Conservation (phyloP, 2,888 invertebrate genomes). For the Polydrusus cervinus region DNA sequence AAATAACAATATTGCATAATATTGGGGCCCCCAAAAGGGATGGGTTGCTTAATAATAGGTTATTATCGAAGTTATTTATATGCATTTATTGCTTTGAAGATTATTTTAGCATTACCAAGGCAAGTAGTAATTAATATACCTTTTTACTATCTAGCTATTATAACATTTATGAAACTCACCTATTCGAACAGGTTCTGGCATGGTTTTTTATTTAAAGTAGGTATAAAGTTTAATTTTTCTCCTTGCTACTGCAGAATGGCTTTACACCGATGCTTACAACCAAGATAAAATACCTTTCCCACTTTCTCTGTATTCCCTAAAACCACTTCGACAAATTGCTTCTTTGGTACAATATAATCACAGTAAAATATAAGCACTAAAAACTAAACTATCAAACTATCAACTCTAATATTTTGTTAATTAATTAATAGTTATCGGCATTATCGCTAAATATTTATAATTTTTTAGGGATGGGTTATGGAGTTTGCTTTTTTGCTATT, state of each 20-base stretch:
- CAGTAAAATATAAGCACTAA: neutral
- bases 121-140: neutral
- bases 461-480: no score
- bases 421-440: constrained; percentile 12
- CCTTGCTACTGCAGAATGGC: no score
- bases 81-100: no score
- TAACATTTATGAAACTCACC: constrained; percentile 4
- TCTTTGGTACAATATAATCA: no score
- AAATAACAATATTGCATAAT: neutral
- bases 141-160: neutral
- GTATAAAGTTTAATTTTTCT: no score
- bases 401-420: neutral
- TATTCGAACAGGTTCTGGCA: constrained; percentile 23
- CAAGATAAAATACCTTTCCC: constrained; percentile 1
- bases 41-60: neutral
- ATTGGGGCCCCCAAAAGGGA: neutral
- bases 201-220: no score
- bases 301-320: neutral
- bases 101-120: no score
- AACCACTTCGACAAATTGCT: neutral
- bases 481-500: no score
- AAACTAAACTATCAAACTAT: neutral
- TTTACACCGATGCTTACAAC: neutral
- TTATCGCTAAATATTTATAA: constrained; percentile 10
- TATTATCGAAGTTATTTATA: neutral